Evolutionary conservation across 2,888 invertebrate genomes (phyloP).

Genomic region (Protophormia terraenovae): DNA sequence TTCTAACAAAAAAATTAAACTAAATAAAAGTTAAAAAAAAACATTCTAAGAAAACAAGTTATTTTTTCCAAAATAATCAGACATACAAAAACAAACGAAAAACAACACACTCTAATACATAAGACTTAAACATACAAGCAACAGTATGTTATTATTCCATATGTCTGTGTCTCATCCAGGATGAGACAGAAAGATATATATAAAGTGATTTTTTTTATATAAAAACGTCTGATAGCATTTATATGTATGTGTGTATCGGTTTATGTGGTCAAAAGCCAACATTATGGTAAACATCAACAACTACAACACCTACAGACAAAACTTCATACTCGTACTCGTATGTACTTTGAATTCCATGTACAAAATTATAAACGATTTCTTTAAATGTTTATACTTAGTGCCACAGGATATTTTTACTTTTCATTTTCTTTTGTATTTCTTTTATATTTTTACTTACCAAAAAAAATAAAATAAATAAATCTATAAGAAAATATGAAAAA

Average conservation of each 20-base stretch:
- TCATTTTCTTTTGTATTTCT: constrained; percentile 35
- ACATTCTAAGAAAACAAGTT: constrained; percentile 43
- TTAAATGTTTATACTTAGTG: constrained; percentile 75
- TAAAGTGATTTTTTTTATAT: not conserved
- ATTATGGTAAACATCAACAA: constrained; percentile 63
- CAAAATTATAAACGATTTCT: constrained; percentile 78
- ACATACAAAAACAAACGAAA: not conserved
- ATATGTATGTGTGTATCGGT: constrained; percentile 35
- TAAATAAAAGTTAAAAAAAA: constrained; percentile 67
- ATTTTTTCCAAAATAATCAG: constrained; percentile 52
- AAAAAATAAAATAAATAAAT: constrained; percentile 65
- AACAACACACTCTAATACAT: not conserved
- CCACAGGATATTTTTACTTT: constrained; percentile 70
- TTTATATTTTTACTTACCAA: too few relatives aligned
- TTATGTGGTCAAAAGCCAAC: constrained; percentile 65
- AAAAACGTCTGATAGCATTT: constrained; percentile 26
- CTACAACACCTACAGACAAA: constrained; percentile 49
- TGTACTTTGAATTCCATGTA: constrained; percentile 40
- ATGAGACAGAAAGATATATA: not conserved
- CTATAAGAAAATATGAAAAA: not conserved
- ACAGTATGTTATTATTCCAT: constrained; percentile 43
- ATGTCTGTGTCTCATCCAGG: not conserved
- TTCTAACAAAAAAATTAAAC: constrained; percentile 15
- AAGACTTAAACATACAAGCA: too few relatives aligned
- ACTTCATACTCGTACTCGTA: constrained; percentile 69